These are phyloP conservation scores for Rhinoderma darwinii DNA, from an alignment of 2,113 vertebrate genomes.

Conservation along the genomic window DNA sequence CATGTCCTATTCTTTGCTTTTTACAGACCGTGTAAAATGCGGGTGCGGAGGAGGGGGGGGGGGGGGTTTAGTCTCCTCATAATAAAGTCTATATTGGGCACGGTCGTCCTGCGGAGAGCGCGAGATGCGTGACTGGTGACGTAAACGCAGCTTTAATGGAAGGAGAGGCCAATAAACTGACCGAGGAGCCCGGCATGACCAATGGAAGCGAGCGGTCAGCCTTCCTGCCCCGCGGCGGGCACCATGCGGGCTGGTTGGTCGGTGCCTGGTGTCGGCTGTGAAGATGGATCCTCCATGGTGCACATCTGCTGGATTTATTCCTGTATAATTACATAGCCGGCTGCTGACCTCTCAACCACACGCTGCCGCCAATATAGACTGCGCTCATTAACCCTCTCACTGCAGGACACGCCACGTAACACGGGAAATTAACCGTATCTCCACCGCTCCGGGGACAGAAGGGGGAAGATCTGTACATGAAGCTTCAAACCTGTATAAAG, in stretches of 20 bases:
- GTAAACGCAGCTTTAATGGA: too few species aligned
- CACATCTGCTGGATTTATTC: slow-evolving; percentile 35
- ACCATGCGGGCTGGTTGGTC: neutral
- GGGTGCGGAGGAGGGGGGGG: too few species aligned
- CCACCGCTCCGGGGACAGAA: too few species aligned
- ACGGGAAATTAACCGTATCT: neutral
- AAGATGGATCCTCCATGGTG: slow-evolving; percentile 21
- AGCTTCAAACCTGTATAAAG: neutral
- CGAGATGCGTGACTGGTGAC: too few species aligned
- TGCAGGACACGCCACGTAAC: neutral
- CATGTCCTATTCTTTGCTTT: too few species aligned
- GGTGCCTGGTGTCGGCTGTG: neutral
- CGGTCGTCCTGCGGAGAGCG: neutral
- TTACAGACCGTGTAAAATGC: too few species aligned
- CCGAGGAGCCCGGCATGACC: neutral
- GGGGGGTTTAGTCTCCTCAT: neutral
- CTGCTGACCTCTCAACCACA: slow-evolving; percentile 3
- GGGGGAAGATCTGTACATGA: neutral
- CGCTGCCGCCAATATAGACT: neutral
- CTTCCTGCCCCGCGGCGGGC: neutral
- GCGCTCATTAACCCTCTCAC: neutral
- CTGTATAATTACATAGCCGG: slow-evolving; percentile 23
- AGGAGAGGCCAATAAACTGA: too few species aligned
- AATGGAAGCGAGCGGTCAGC: neutral
- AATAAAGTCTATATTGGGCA: neutral